phyloP scores from a whole-genome alignment of 2,888 invertebrate species.

The Cylloceria caligata region DNA sequence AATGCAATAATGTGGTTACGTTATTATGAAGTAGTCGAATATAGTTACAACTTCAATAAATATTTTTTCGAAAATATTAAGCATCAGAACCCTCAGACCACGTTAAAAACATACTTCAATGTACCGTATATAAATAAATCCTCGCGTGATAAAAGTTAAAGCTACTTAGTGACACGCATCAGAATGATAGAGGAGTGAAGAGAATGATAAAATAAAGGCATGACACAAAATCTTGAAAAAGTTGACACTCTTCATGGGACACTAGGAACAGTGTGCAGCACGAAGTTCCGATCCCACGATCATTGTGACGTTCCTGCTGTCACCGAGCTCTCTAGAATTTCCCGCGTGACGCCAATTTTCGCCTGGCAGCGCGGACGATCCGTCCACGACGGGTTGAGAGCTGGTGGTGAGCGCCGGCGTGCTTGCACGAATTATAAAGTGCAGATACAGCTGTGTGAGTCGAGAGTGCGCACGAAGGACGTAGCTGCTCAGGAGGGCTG shows the following conservation, averaged over 20 bases:
- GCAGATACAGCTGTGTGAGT: constrained; percentile 30
- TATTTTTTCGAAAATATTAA: no score
- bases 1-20: no score
- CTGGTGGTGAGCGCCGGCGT: constrained; percentile 36
- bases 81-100: no score
- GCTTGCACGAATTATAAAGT: constrained; percentile 35
- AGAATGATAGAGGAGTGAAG: not conserved
- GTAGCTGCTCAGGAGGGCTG: constrained; percentile 48
- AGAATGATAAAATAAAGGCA: not conserved
- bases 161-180: no score
- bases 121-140: no score
- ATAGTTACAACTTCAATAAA: no score
- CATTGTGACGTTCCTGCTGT: constrained; percentile 33
- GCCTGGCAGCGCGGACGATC: constrained; percentile 62
- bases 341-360: constrained; percentile 67
- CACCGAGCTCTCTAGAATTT: constrained; percentile 45
- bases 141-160: no score
- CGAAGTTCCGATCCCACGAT: constrained; percentile 61
- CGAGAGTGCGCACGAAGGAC: constrained; percentile 62
- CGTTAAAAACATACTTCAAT: no score
- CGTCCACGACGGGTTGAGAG: constrained; percentile 36
- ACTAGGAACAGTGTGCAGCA: constrained; percentile 17
- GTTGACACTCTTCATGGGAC: constrained; percentile 6
- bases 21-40: no score
- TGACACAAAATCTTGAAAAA: not conserved